Conservation (phyloP, 1,140 invertebrate species). For the Scaptodrosophila lebanonensis region DNA sequence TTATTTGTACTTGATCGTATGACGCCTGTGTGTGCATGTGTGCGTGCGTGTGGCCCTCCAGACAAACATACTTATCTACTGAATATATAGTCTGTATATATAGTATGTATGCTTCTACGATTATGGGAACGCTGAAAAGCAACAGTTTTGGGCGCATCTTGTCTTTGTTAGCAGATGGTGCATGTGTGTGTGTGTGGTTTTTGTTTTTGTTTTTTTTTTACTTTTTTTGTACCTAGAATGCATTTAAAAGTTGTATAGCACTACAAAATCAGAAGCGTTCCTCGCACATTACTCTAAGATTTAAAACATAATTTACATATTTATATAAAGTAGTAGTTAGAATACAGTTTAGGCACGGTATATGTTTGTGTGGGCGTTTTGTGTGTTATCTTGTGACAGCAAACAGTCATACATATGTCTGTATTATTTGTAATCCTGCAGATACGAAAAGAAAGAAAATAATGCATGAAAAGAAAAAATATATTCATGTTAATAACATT, state of each 20-base stretch:
- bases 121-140: too few relatives aligned
- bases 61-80: too few relatives aligned
- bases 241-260: constrained; percentile 18
- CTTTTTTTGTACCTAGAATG: constrained; percentile 39
- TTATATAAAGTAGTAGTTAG: too few relatives aligned
- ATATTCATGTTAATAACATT: constrained; percentile 60
- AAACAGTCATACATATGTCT: constrained; percentile 42
- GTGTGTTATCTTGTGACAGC: constrained; percentile 22
- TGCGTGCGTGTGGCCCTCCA: too few relatives aligned
- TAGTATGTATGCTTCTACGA: too few relatives aligned
- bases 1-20: too few relatives aligned
- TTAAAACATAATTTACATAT: too few relatives aligned
- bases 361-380: constrained; percentile 13
- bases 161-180: constrained; percentile 1
- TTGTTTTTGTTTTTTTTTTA: not conserved
- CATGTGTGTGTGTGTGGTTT: not conserved
- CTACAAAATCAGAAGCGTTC: constrained; percentile 7
- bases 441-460: constrained; percentile 54
- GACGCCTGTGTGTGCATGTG: too few relatives aligned
- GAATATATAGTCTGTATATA: too few relatives aligned
- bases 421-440: constrained; percentile 44
- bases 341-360: constrained; percentile 9
- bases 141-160: constrained; percentile 15
- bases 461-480: constrained; percentile 37
- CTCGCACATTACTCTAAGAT: too few relatives aligned